Evolutionary conservation across 2,113 vertebrate genomes (phyloP), one percentile per base, ranked within the genome.

Genomic region (Chloropsis hardwickii): DNA sequence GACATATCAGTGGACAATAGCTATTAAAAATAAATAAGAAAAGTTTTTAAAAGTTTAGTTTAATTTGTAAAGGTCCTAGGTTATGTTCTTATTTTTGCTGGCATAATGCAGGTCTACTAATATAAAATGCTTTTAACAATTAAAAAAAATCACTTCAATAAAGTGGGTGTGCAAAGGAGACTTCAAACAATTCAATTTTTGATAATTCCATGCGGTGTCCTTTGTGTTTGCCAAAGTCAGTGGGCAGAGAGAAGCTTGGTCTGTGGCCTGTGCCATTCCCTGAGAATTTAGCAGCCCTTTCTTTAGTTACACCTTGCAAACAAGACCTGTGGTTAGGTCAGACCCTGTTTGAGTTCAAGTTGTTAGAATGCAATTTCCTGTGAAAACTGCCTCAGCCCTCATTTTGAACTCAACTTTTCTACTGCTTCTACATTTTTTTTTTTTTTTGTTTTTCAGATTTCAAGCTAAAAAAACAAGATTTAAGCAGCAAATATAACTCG

Each of bases 21-120:
- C 14, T 7, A 13, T n/a, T 44, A 4, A 86, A 53, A 71, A 27
- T 10, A 28, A n/a, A 47, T 47, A 42, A 50, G 2, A 39, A 17
- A 47, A 5, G 0, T 9, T 48, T 28, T 29, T 2, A 4, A 39
- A 80, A n/a, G 3, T 42, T 51, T n/a, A 2, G 0, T 51, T 81
- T 66, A 28, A 53, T 93, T 53, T 58, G 4, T 39, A 31, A 53
- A 51, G 2, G 11, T 33, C 24, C 11, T 37, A 12, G 6, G 4
- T 35, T 56, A 8, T 61, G 16, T 25, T 42, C 19, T 78, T 33
- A 29, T 24, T 74, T 33, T 66, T 56, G 5, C 18, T 58, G 19
- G 15, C 24, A 64, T 27, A 81, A 44, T 25, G 39, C 31, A 90
- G 44, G 31, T 4, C 23, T n/a, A 35, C 19, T 78, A 23, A 12